Conservation (phyloP, 1,140 invertebrate genomes). For the Cyclargus thomasi region DNA sequence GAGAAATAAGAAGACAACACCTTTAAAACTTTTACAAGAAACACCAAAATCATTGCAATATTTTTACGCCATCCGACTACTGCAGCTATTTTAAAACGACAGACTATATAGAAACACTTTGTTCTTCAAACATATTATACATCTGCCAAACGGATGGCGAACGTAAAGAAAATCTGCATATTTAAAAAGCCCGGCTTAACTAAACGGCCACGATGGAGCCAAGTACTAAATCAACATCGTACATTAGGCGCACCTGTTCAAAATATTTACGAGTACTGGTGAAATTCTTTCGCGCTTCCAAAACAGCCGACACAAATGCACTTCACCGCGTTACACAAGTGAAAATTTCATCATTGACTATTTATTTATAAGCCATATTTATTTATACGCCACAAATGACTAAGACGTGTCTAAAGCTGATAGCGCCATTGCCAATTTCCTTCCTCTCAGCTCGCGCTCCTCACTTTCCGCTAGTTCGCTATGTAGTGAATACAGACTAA, state of each 20-base stretch:
- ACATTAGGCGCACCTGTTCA: slow-evolving; percentile 4
- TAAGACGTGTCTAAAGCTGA: not conserved
- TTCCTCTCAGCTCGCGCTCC: not conserved
- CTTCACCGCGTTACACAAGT: not conserved
- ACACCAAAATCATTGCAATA: too few species aligned
- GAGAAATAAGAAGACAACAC: too few species aligned
- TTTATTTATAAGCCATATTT: not conserved
- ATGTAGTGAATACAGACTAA: too few species aligned
- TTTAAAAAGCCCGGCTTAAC: slow-evolving; percentile 6
- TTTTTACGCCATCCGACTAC: too few species aligned
- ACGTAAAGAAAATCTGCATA: slow-evolving; percentile 7
- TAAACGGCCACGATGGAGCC: not conserved
- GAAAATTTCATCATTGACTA: not conserved
- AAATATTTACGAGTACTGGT: slow-evolving; percentile 9
- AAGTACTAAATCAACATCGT: slow-evolving; percentile 11
- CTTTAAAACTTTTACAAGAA: too few species aligned
- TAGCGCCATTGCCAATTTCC: not conserved
- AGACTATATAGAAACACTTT: not conserved
- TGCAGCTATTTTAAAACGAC: not conserved
- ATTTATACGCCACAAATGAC: not conserved
- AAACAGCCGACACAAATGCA: not conserved
- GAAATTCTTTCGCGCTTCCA: slow-evolving; percentile 7
- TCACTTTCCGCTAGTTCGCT: too few species aligned
- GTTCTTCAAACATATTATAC: not conserved
- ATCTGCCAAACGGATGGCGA: not conserved